These are phyloP conservation scores for Steatocranus sp. DNA, from an alignment of 2,797 vertebrate species.

Conservation along the genomic window DNA sequence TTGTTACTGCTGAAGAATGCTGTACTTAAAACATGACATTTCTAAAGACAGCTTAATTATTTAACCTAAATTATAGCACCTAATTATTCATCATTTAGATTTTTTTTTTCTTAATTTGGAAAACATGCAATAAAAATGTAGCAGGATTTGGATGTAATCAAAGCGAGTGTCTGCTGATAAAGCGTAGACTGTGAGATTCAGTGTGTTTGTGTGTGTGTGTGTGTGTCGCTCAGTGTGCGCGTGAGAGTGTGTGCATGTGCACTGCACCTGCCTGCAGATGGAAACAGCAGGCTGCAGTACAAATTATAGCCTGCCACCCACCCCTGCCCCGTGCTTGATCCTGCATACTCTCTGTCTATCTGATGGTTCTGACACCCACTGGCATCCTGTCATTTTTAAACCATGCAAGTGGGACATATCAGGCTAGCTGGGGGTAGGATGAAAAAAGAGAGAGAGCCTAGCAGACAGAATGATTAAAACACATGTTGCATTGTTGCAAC, in stretches of 20 bases:
- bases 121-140: conserved; percentile 3
- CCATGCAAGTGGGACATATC: not conserved
- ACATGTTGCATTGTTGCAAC: not conserved
- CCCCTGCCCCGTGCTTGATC: conserved; percentile 43
- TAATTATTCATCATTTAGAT: conserved; percentile 13
- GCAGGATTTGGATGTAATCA: conserved; percentile 21
- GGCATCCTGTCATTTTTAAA: conserved; percentile 37
- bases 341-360: conserved; percentile 14
- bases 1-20: not conserved
- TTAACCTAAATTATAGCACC: not conserved
- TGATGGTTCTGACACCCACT: conserved; percentile 30
- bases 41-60: not conserved
- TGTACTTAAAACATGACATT: not conserved
- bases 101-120: not conserved
- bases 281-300: conserved; percentile 50
- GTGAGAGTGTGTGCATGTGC: not conserved
- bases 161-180: not conserved
- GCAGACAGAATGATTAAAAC: not conserved
- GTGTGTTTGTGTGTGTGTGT: not conserved
- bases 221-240: not conserved
- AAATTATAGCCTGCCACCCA: conserved; percentile 61
- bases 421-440: not conserved
- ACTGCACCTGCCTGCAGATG: conserved; percentile 47
- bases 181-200: not conserved
- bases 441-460: not conserved